Conservation (phyloP, 2,888 invertebrate genomes). For the Nephrotoma appendiculata region DNA sequence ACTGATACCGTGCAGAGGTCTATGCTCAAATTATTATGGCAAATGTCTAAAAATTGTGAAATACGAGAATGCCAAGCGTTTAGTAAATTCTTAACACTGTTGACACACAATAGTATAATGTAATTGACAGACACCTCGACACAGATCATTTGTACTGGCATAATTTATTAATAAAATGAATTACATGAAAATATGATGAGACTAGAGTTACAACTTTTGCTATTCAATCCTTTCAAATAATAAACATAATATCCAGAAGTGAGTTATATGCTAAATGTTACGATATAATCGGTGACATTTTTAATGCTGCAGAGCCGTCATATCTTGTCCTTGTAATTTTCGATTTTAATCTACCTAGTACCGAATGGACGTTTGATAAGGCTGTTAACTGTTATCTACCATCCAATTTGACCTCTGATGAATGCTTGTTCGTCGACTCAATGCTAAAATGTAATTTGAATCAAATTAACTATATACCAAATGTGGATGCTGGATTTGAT, state of each 20-base stretch:
- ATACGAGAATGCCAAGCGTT: conserved; percentile 14
- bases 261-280: no score
- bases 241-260: conserved; percentile 12
- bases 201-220: conserved; percentile 23
- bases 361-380: no score
- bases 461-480: no score
- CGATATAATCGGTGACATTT: no score
- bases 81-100: conserved; percentile 28
- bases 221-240: conserved; percentile 20
- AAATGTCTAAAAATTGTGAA: conserved; percentile 14
- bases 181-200: conserved; percentile 22
- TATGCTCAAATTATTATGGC: conserved; percentile 11
- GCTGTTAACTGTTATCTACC: no score
- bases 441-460: no score
- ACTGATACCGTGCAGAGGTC: conserved; percentile 29
- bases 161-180: conserved; percentile 25
- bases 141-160: conserved; percentile 30
- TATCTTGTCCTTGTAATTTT: no score
- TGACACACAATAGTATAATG: conserved; percentile 34
- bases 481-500: no score
- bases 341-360: no score
- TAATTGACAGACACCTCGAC: conserved; percentile 24
- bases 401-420: no score
- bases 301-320: no score
- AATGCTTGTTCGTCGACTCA: no score